Percentiles rank a stretch among this genome's conserved stretches.
Conservation (phyloP, 1,140 invertebrate genomes). For the Sweltsa coloradensis region DNA sequence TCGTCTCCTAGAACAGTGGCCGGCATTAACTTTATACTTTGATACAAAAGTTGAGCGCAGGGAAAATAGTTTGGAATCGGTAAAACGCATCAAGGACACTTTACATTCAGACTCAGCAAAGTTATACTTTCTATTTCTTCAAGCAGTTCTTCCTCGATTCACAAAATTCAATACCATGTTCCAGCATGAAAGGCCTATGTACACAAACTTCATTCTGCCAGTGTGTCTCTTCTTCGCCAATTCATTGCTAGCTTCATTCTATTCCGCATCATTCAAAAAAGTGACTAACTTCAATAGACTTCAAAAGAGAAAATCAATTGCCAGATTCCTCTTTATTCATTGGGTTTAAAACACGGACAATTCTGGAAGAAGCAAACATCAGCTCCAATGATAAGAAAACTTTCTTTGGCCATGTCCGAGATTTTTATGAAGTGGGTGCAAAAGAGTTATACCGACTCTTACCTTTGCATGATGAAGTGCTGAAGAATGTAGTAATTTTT, state of each 20-base stretch:
- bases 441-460: slow-evolving; percentile 1
- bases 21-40: neutral
- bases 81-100: slow-evolving; percentile 1
- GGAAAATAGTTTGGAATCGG: neutral
- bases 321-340: neutral
- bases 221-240: neutral
- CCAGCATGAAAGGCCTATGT: slow-evolving; percentile 1
- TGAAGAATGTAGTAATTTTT: slow-evolving; percentile 1
- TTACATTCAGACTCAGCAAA: slow-evolving; percentile 3
- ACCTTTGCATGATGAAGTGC: neutral
- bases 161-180: neutral
- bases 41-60: neutral
- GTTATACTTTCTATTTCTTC: neutral
- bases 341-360: neutral
- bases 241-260: slow-evolving; percentile 1
- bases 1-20: neutral
- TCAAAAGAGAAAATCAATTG: slow-evolving; percentile 1
- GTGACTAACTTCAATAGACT: neutral
- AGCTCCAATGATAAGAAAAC: neutral
- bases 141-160: neutral
- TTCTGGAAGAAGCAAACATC: neutral
- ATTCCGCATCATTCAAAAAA: slow-evolving; percentile 1
- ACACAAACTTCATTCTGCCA: neutral
- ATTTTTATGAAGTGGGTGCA: slow-evolving; percentile 4
- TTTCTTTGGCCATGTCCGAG: neutral